Conservation (phyloP, 2,797 vertebrate genomes). For the Gymnopithys bicolor region DNA sequence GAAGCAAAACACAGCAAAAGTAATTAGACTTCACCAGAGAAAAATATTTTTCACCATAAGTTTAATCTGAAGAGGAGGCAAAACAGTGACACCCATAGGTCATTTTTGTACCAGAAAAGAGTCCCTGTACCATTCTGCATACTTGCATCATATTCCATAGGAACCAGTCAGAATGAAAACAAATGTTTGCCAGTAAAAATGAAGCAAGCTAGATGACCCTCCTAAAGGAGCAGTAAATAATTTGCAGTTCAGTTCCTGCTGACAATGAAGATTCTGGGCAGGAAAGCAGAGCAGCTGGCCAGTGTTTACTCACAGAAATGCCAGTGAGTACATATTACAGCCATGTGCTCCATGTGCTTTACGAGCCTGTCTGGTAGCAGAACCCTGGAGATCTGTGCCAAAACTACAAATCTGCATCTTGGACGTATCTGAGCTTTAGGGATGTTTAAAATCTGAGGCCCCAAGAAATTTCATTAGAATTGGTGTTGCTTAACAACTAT, state of each 20-base stretch:
- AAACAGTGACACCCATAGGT: conserved; percentile 58
- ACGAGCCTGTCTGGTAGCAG: neutral
- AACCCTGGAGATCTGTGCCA: conserved; percentile 31
- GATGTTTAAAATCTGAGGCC: conserved; percentile 35
- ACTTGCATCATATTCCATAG: neutral
- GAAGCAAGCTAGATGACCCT: neutral
- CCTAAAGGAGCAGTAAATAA: neutral
- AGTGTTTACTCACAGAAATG: conserved; percentile 39
- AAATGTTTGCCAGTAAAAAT: neutral
- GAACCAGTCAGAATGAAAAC: neutral
- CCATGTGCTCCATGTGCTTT: neutral
- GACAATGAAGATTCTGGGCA: conserved; percentile 17
- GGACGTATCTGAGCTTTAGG: neutral
- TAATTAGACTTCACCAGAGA: neutral
- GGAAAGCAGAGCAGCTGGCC: conserved; percentile 39
- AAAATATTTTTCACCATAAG: neutral
- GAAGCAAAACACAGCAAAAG: neutral
- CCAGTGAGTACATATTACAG: conserved; percentile 29
- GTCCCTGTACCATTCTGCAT: neutral
- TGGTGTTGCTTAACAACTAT: conserved; percentile 49
- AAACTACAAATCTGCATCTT: neutral
- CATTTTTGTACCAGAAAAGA: conserved; percentile 3
- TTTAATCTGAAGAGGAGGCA: conserved; percentile 15
- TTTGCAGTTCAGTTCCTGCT: conserved; percentile 47
- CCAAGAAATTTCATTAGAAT: neutral